A percentile compares a stretch with the other conserved stretches of the same genome.
phyloP scores from a whole-genome alignment of 2,888 invertebrate species.

The Cheilosia urbana region DNA sequence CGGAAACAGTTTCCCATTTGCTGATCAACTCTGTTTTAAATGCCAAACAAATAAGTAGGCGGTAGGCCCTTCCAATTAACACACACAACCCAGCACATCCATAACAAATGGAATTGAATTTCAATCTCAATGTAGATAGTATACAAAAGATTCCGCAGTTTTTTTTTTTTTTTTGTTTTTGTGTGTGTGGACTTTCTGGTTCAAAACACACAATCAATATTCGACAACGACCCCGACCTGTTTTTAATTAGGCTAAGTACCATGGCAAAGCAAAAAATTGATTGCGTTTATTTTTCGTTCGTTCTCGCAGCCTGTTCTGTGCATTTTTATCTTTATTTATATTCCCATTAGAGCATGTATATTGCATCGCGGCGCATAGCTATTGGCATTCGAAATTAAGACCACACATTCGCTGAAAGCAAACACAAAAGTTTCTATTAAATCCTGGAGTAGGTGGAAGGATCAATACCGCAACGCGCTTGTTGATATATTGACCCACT shows the following conservation, averaged over 20 bases:
- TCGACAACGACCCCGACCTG: slow-evolving; percentile 32
- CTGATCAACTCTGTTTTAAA: no score
- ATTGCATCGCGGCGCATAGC: slow-evolving; percentile 4
- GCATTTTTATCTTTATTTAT: slow-evolving; percentile 33
- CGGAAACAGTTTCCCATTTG: no score
- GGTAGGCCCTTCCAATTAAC: no score
- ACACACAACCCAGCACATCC: no score
- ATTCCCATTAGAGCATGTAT: slow-evolving; percentile 26
- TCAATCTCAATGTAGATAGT: slow-evolving; percentile 1
- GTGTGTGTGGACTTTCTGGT: slow-evolving; percentile 3
- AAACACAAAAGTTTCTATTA: slow-evolving; percentile 41
- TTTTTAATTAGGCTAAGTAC: slow-evolving; percentile 70
- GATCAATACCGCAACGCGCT: slow-evolving; percentile 54
- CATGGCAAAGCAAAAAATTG: slow-evolving; percentile 38
- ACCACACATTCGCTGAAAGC: slow-evolving; percentile 35
- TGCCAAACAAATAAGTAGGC: no score
- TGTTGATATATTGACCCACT: slow-evolving; percentile 60
- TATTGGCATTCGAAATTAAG: slow-evolving; percentile 31
- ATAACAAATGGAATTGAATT: slow-evolving; percentile 2
- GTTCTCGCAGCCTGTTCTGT: neutral
- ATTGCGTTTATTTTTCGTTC: slow-evolving; percentile 33
- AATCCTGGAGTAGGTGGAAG: slow-evolving; percentile 28
- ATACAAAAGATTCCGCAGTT: neutral
- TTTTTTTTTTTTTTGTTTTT: neutral
- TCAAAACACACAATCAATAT: neutral